Conservation (phyloP, 2,113 vertebrate species). For the Apodemus speciosus region DNA sequence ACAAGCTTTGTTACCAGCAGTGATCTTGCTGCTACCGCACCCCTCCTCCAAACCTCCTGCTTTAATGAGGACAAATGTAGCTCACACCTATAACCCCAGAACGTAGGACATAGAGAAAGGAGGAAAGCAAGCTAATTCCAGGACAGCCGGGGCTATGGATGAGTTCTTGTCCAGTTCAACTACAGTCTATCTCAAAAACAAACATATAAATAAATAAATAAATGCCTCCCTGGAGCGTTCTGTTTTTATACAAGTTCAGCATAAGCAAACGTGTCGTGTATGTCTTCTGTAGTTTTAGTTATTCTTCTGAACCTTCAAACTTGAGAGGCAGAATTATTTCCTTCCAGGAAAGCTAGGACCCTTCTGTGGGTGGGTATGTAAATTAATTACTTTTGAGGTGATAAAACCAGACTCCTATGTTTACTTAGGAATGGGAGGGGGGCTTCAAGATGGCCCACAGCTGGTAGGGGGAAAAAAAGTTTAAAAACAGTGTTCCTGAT, state of each 20-base stretch:
- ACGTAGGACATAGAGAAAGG: neutral
- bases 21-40: neutral
- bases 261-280: neutral
- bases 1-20: neutral
- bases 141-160: neutral
- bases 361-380: neutral
- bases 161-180: neutral
- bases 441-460: neutral
- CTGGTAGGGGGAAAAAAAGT: neutral
- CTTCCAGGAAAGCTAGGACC: neutral
- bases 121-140: neutral
- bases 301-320: neutral
- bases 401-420: constrained; percentile 39
- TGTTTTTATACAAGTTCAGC: constrained; percentile 70
- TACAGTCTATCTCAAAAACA: neutral
- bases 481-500: neutral
- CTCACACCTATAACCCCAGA: neutral
- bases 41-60: neutral
- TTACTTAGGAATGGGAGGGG: neutral
- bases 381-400: neutral
- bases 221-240: constrained; percentile 46
- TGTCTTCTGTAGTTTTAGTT: neutral
- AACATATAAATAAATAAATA: neutral
- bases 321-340: neutral
- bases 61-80: constrained; percentile 15